A percentile compares a stretch with the other conserved stretches of the same genome.
Evolutionary conservation across 2,797 vertebrate species (phyloP).

Genomic region (Squalus acanthias): DNA sequence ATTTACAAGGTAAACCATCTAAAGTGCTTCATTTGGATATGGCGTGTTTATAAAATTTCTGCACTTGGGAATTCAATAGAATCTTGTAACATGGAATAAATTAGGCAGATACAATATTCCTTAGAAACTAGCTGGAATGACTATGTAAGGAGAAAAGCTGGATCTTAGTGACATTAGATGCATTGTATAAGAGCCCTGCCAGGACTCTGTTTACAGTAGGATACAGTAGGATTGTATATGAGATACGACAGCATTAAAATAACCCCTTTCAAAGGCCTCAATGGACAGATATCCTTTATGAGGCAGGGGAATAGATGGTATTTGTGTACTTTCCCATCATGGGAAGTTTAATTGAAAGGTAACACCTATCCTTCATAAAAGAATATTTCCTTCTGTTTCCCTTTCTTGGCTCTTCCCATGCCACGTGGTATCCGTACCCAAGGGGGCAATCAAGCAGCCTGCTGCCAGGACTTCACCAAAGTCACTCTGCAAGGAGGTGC

Average conservation of each 20-base stretch:
- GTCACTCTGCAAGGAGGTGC: background rate
- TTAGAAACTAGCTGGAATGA: background rate
- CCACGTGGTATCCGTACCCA: background rate
- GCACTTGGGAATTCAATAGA: background rate
- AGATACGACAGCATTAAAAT: background rate
- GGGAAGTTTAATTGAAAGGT: background rate
- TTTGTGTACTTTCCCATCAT: background rate
- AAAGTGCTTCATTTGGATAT: background rate
- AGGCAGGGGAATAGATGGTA: background rate
- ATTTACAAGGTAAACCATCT: background rate
- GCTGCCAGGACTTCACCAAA: background rate
- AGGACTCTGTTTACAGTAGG: background rate
- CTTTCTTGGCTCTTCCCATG: background rate
- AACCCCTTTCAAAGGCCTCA: background rate
- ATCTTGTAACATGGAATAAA: background rate
- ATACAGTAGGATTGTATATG: background rate
- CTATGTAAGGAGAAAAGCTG: background rate
- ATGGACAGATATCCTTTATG: background rate
- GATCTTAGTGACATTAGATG: background rate
- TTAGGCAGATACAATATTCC: too few species aligned
- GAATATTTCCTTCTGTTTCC: background rate
- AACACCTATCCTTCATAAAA: background rate
- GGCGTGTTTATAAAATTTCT: background rate
- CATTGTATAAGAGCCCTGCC: background rate
- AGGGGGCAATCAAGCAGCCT: background rate